Evolutionary conservation across 2,888 invertebrate species (phyloP).

Genomic region (Leptinotarsa juncta): DNA sequence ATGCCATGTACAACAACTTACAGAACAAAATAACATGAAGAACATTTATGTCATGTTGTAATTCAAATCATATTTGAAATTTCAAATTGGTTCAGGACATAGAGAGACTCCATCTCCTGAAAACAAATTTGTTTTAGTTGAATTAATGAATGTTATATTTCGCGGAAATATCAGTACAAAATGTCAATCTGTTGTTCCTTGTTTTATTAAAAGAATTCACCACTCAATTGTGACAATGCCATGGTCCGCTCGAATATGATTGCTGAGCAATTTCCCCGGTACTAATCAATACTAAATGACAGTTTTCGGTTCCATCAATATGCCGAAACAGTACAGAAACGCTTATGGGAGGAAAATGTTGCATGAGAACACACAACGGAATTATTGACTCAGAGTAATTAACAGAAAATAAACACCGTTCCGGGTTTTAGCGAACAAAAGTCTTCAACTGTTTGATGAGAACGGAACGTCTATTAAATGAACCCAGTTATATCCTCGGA

Average conservation of each 20-base stretch:
- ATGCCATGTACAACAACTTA: too few relatives aligned
- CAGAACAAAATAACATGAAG: too few relatives aligned
- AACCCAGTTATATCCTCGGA: neutral
- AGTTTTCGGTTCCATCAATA: neutral
- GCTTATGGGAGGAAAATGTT: neutral
- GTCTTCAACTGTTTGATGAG: neutral
- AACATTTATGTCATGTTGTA: too few relatives aligned
- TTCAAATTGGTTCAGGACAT: too few relatives aligned
- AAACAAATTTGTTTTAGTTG: too few relatives aligned
- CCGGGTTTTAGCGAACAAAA: neutral
- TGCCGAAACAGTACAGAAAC: neutral
- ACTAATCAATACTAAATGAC: neutral
- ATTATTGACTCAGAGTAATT: constrained; percentile 4
- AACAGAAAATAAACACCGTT: constrained; percentile 1
- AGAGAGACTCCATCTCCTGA: too few relatives aligned
- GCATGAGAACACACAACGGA: neutral
- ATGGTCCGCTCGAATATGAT: neutral
- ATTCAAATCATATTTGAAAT: too few relatives aligned
- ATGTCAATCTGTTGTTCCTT: too few relatives aligned
- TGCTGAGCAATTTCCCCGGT: neutral
- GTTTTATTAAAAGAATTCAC: too few relatives aligned
- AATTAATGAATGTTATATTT: too few relatives aligned
- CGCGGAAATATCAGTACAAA: too few relatives aligned
- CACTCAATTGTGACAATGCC: too few relatives aligned
- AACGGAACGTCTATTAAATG: neutral